A percentile compares a stretch with the other conserved stretches of the same genome.
These are phyloP conservation scores for Rhea americana DNA, from an alignment of 2,113 vertebrate species.

Conservation along the genomic window DNA sequence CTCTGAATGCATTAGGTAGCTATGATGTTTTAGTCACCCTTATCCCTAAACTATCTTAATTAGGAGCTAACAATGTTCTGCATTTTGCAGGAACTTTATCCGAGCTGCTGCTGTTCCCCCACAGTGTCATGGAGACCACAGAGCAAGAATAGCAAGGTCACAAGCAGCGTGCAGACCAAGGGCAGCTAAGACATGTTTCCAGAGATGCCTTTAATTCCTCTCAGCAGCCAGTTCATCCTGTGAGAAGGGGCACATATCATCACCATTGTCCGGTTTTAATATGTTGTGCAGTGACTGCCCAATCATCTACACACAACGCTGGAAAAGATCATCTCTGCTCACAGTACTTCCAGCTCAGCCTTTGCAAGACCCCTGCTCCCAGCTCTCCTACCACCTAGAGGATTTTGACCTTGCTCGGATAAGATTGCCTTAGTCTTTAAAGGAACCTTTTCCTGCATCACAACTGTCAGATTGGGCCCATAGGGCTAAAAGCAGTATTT, in stretches of 20 bases:
- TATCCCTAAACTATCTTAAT: background rate
- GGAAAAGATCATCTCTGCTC: background rate
- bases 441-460: background rate
- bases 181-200: background rate
- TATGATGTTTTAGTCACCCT: background rate
- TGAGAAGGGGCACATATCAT: background rate
- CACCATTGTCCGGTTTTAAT: background rate
- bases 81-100: background rate
- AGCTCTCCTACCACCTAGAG: background rate
- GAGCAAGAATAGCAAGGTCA: background rate
- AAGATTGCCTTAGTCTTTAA: background rate
- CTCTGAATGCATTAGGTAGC: background rate
- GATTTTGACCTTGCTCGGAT: background rate
- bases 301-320: accelerated
- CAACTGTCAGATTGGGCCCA: slow-evolving; percentile 11
- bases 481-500: slow-evolving; percentile 40
- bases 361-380: background rate
- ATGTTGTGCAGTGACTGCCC: background rate
- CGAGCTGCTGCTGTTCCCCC: background rate
- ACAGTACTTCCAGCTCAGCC: background rate
- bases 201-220: background rate
- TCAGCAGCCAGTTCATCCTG: background rate
- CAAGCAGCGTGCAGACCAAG: background rate
- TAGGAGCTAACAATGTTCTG: background rate
- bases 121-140: accelerated